A percentile compares a stretch with the other conserved stretches of the same genome.
Evolutionary conservation across 2,113 vertebrate genomes (phyloP).

Genomic region (Acanthochromis polyacanthus): DNA sequence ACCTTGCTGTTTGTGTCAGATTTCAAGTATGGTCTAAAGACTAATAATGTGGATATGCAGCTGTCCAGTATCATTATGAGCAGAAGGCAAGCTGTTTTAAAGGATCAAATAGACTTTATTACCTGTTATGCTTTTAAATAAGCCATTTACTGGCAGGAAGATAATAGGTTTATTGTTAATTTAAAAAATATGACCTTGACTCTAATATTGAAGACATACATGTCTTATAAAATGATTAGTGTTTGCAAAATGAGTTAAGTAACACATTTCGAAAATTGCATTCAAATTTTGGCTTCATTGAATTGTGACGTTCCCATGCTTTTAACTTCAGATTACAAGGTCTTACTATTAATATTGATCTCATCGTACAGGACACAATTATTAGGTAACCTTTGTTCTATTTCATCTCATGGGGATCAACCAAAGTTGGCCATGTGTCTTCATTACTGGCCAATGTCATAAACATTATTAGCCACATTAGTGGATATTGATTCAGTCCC

Average conservation of each 20-base stretch:
- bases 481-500: conserved; percentile 31
- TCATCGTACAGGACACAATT: conserved; percentile 19
- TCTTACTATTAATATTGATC: conserved; percentile 43
- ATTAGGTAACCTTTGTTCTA: conserved; percentile 42
- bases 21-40: neutral
- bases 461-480: conserved; percentile 15
- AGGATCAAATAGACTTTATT: conserved; percentile 16
- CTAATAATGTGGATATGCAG: neutral
- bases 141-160: conserved; percentile 18
- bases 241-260: neutral
- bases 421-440: conserved; percentile 35
- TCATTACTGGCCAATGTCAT: conserved; percentile 41
- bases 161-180: conserved; percentile 17
- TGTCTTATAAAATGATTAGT: too few species aligned
- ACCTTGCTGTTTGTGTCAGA: conserved; percentile 10
- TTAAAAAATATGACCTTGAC: conserved; percentile 9
- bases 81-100: conserved; percentile 24
- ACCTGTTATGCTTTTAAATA: conserved; percentile 37
- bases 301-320: conserved; percentile 16
- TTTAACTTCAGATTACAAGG: neutral
- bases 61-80: conserved; percentile 8
- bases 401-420: conserved; percentile 14
- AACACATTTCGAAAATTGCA: conserved; percentile 12
- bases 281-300: conserved; percentile 11
- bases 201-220: too few species aligned